Evolutionary conservation across 2,888 invertebrate species (phyloP), one percentile per base, ranked within the genome.

Genomic region (Drosophila nr. perissopoda): DNA sequence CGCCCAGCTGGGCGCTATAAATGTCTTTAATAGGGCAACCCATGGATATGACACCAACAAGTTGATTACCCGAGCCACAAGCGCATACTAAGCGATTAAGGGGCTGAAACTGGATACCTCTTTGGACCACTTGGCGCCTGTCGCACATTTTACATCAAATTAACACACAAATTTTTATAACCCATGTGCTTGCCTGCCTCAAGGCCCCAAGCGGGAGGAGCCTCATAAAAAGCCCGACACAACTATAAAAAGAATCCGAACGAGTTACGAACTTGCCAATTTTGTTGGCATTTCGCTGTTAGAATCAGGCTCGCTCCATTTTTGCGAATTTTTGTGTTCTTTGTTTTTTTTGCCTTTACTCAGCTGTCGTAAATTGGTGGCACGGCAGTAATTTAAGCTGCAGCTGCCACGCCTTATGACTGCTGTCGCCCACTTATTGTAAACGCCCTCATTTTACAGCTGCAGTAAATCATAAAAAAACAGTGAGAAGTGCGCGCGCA

Each of bases 241-340:
- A 88, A 86, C 85, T 85, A 85, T 85, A 85, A 86, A 88, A 86
- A 78, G 88, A 88, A 86, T 86, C 88, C 86, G 82, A 85, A 78
- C 88, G 88, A 82, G 87, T 80, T 78, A 76, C 82, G 76, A 70
- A 83, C 82, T 74, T 65, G 76, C 83, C 85, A 87, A 80, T 84
- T 84, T 83, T 73, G 76, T 73, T 67, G 64, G 62, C 51, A 57
- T 66, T 69, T 68, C 49, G 64, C 58, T 78, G 62, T 77, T 69
- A 64, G 52, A 45, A 29, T 27, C 62, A 0, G 34, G n/a, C 36
- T 21, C 36, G n/a, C 21, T 40, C 52, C 33, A 31, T 38, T 57
- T 64, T 68, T 69, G 45, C 4, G 45, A 25, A 8, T 61, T 69
- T 65, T 36, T 72, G 34, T 25, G 38, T 31, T 34, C 2, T 18